These are phyloP conservation scores for Masticophis lateralis DNA, from an alignment of 2,797 vertebrate genomes.

Conservation along the genomic window DNA sequence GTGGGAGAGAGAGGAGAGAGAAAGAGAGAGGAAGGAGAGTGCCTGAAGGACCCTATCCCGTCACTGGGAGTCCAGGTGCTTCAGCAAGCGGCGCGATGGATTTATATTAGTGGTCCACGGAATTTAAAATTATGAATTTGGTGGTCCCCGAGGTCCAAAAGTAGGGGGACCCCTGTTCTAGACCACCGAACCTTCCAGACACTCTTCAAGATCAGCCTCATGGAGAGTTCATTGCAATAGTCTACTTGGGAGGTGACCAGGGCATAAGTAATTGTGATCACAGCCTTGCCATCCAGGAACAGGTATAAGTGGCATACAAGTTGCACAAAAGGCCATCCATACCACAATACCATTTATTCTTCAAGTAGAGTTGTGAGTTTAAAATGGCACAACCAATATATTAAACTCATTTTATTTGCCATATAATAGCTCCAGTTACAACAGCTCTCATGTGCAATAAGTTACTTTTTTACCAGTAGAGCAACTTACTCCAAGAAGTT, in stretches of 20 bases:
- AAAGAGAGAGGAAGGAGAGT: too few species aligned
- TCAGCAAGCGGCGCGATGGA: too few species aligned
- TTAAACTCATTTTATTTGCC: constrained; percentile 57
- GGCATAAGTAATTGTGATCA: not conserved
- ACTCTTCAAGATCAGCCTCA: not conserved
- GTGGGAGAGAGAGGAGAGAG: too few species aligned
- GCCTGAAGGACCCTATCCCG: too few species aligned
- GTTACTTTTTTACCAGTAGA: constrained; percentile 66
- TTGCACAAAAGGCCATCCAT: not conserved
- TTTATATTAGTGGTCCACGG: too few species aligned
- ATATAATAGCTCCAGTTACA: constrained; percentile 65
- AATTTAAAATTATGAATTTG: too few species aligned
- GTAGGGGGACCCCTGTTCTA: not conserved
- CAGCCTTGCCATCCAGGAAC: not conserved
- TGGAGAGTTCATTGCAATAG: not conserved
- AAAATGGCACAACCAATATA: not conserved
- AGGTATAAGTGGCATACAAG: not conserved
- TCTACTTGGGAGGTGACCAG: not conserved
- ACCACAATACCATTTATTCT: not conserved
- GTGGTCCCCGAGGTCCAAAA: too few species aligned
- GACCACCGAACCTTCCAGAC: not conserved
- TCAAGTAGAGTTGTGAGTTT: not conserved
- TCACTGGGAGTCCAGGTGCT: too few species aligned
- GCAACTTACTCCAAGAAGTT: constrained; percentile 72
- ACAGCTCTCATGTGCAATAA: constrained; percentile 72